phyloP scores from a whole-genome alignment of 2,113 vertebrate genomes.

The Microtus montanus region DNA sequence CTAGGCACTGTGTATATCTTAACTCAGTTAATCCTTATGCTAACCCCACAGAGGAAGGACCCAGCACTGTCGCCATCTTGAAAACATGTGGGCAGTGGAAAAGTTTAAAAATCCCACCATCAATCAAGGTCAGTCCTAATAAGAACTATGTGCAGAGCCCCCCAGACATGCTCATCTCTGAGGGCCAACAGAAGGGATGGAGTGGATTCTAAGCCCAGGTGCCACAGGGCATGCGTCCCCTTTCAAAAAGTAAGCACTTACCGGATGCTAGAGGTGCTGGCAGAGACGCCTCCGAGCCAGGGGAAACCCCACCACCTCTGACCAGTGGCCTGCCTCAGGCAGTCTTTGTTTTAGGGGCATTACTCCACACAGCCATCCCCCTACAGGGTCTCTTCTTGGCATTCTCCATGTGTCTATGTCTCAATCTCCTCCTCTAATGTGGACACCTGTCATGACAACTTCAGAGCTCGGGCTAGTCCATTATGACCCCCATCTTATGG shows the following conservation, averaged over 20 bases:
- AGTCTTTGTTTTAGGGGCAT: neutral
- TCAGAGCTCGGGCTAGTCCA: neutral
- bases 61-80: neutral
- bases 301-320: neutral
- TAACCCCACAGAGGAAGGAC: neutral
- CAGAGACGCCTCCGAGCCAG: too few species aligned
- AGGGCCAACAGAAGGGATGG: neutral
- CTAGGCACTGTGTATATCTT: neutral
- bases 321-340: neutral
- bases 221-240: neutral
- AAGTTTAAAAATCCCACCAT: neutral
- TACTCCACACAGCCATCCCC: neutral
- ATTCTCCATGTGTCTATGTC: neutral
- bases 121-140: neutral
- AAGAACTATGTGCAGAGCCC: neutral
- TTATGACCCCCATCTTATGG: neutral
- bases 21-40: neutral
- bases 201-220: neutral
- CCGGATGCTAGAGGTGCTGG: too few species aligned
- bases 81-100: neutral
- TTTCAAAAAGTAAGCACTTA: neutral
- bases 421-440: neutral
- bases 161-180: neutral
- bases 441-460: neutral
- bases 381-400: neutral